A percentile compares a stretch with the other conserved stretches of the same genome.
These are phyloP conservation scores for Catocala fraxini DNA, from an alignment of 2,888 invertebrate species.

Conservation along the genomic window DNA sequence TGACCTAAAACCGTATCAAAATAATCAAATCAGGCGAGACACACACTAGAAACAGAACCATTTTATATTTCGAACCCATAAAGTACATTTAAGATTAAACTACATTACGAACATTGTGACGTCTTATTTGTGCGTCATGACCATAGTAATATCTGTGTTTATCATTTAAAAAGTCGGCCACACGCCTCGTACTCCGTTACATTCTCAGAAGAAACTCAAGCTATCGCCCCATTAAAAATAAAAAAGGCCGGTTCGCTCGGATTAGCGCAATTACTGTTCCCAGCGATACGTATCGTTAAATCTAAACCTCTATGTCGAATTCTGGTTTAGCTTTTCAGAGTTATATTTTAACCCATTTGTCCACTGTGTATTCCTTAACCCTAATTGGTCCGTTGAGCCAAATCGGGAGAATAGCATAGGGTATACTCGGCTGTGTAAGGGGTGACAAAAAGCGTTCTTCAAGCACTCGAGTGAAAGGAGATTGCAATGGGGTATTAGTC, in stretches of 20 bases:
- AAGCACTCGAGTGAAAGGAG: too few relatives aligned
- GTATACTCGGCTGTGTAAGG: too few relatives aligned
- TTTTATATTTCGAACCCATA: too few relatives aligned
- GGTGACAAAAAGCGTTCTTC: too few relatives aligned
- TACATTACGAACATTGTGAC: slow-evolving; percentile 2
- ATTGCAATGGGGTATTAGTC: too few relatives aligned
- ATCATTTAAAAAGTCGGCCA: slow-evolving; percentile 20
- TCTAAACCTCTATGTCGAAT: background rate
- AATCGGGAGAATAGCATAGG: too few relatives aligned
- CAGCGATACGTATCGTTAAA: background rate
- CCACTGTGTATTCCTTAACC: too few relatives aligned
- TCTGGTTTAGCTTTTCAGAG: background rate
- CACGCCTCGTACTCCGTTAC: slow-evolving; percentile 8
- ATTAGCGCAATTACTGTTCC: slow-evolving; percentile 2
- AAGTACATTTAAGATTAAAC: background rate
- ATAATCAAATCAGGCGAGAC: too few relatives aligned
- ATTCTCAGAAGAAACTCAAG: slow-evolving; percentile 10
- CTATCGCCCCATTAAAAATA: slow-evolving; percentile 2
- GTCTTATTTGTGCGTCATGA: slow-evolving; percentile 6
- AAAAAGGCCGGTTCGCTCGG: slow-evolving; percentile 1
- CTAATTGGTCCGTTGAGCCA: too few relatives aligned
- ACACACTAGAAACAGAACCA: too few relatives aligned
- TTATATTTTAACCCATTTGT: background rate
- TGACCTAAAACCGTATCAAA: too few relatives aligned
- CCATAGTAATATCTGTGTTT: slow-evolving; percentile 11